Conservation (phyloP, 2,113 vertebrate species). For the Embiotoca jacksoni region DNA sequence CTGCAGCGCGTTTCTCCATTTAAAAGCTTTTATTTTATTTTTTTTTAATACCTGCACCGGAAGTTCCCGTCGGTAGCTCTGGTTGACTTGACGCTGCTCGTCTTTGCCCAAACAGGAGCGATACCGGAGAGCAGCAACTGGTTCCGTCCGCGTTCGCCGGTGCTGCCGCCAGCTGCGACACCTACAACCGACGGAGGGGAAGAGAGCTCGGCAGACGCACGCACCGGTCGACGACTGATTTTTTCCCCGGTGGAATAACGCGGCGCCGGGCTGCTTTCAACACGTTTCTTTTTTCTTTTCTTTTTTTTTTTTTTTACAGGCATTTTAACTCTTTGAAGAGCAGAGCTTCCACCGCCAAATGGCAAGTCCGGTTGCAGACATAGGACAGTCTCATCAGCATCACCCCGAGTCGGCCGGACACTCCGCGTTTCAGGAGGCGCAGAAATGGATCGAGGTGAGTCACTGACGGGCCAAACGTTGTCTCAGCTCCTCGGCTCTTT, state of each 20-base stretch:
- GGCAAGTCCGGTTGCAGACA: slow-evolving; percentile 88
- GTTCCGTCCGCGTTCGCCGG: slow-evolving; percentile 38
- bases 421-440: slow-evolving; percentile 90
- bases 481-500: neutral
- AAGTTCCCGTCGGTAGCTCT: neutral
- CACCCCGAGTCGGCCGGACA: slow-evolving; percentile 84
- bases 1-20: neutral
- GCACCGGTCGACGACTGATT: neutral
- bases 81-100: slow-evolving; percentile 9
- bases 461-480: neutral
- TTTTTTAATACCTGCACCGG: slow-evolving; percentile 1
- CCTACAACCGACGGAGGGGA: slow-evolving; percentile 21
- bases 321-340: slow-evolving; percentile 19
- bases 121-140: slow-evolving; percentile 52
- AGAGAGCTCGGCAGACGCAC: too few species aligned
- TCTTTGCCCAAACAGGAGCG: slow-evolving; percentile 44
- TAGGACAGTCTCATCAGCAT: slow-evolving; percentile 83
- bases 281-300: neutral
- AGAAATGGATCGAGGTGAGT: slow-evolving; percentile 96
- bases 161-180: slow-evolving; percentile 71
- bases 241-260: slow-evolving; percentile 39
- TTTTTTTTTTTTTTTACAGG: neutral
- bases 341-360: slow-evolving; percentile 80
- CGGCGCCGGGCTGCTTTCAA: slow-evolving; percentile 14
- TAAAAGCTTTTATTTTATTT: slow-evolving; percentile 42